These are phyloP conservation scores for Melanostigma gelatinosum DNA, from an alignment of 2,113 vertebrate genomes.

Conservation along the genomic window DNA sequence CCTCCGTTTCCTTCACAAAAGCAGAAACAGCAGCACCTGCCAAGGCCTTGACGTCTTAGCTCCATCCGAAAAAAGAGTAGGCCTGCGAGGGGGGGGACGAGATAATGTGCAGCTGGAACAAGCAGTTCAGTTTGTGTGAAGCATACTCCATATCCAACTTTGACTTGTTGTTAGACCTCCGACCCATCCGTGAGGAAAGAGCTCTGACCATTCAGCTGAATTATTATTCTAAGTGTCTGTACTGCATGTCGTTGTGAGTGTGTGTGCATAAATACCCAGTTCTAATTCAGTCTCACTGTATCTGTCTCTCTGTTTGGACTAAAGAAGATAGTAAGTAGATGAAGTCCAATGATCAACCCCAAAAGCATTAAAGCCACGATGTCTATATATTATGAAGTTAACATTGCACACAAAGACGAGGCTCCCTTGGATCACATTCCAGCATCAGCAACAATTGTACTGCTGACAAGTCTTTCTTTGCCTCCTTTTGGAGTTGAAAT, in stretches of 20 bases:
- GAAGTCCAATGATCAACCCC: background rate
- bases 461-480: background rate
- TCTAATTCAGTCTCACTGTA: background rate
- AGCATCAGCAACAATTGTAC: constrained; percentile 3
- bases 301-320: background rate
- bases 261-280: background rate
- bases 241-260: background rate
- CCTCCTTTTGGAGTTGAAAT: background rate
- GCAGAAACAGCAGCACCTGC: too few species aligned
- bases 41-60: too few species aligned
- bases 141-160: too few species aligned
- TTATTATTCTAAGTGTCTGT: background rate
- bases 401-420: background rate
- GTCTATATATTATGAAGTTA: background rate
- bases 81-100: too few species aligned
- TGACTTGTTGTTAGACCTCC: too few species aligned
- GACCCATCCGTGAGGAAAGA: too few species aligned
- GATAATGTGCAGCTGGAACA: too few species aligned
- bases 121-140: too few species aligned
- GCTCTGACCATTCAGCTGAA: too few species aligned
- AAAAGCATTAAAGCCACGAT: background rate
- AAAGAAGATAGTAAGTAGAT: background rate
- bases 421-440: background rate
- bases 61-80: too few species aligned
- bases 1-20: too few species aligned